These are phyloP conservation scores for Caenorhabditis remanei DNA, from an alignment of 1,140 invertebrate species.

Conservation along the genomic window DNA sequence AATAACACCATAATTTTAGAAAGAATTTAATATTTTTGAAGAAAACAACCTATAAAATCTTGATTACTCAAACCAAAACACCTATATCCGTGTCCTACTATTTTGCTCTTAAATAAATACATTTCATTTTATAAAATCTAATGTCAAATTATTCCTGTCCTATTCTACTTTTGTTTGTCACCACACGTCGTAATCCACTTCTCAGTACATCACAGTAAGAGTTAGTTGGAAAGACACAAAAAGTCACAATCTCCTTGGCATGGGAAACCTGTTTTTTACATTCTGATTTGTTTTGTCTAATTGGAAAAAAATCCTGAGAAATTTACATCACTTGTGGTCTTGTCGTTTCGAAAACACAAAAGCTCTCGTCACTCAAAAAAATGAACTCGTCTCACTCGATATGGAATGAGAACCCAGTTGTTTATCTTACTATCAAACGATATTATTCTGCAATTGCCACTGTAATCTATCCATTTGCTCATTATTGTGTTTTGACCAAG, in stretches of 20 bases:
- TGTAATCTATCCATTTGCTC: slow-evolving; percentile 4
- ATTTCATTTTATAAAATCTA: too few relatives aligned
- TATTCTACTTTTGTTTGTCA: too few relatives aligned
- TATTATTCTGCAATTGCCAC: neutral
- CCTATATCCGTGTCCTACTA: too few relatives aligned
- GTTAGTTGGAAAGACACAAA: neutral
- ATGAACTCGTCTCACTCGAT: slow-evolving; percentile 22
- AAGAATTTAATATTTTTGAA: too few relatives aligned
- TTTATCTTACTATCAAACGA: neutral
- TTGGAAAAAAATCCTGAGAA: slow-evolving; percentile 8
- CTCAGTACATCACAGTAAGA: too few relatives aligned
- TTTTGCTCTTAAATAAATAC: too few relatives aligned
- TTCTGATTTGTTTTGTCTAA: neutral
- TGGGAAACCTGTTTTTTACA: neutral
- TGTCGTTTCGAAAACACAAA: neutral
- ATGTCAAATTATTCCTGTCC: too few relatives aligned
- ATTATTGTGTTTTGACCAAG: slow-evolving; percentile 31
- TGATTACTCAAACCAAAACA: too few relatives aligned
- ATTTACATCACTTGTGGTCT: neutral
- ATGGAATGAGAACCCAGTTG: slow-evolving; percentile 33
- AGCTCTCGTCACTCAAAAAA: neutral
- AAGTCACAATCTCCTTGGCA: neutral
- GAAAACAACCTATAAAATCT: too few relatives aligned
- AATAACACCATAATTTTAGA: too few relatives aligned
- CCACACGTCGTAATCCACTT: too few relatives aligned